A percentile compares a stretch with the other conserved stretches of the same genome.
Conservation (phyloP, 37 sponge, comb jelly and placozoan genomes). For the Bolinopsis microptera region DNA sequence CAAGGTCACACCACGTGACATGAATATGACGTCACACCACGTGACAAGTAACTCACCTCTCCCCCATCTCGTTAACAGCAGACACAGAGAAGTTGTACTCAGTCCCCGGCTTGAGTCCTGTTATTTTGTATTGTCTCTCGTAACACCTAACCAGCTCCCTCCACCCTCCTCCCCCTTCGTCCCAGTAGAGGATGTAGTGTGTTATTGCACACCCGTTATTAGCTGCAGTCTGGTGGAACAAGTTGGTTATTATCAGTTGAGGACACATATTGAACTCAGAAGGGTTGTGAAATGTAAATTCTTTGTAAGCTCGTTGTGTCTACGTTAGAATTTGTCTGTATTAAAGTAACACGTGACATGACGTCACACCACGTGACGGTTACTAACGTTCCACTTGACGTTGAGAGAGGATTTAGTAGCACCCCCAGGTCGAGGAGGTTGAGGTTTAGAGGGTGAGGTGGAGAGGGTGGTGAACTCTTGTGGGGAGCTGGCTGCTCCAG, state of each 20-base stretch:
- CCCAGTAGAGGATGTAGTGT: slow-evolving; percentile 38
- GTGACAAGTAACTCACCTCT: background rate
- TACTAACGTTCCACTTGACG: slow-evolving; percentile 52
- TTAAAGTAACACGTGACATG: too few relatives aligned
- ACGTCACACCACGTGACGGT: too few relatives aligned
- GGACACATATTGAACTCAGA: too few relatives aligned
- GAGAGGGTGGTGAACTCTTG: background rate
- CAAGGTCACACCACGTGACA: background rate
- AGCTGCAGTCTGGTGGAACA: background rate
- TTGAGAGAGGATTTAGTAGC: background rate
- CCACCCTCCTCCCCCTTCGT: background rate
- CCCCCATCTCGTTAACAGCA: slow-evolving; percentile 17
- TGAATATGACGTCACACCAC: background rate
- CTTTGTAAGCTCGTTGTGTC: too few relatives aligned
- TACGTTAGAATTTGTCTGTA: too few relatives aligned
- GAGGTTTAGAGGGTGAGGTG: background rate
- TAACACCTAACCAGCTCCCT: background rate
- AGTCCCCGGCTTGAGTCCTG: background rate
- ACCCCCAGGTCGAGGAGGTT: background rate
- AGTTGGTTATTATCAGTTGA: too few relatives aligned
- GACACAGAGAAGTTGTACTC: slow-evolving; percentile 25
- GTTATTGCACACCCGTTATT: background rate
- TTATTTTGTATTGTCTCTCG: slow-evolving; percentile 3
- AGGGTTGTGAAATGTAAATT: too few relatives aligned
- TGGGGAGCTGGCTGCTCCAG: background rate